Evolutionary conservation across 1,140 invertebrate genomes (phyloP).

Genomic region (Colletes latitarsis): DNA sequence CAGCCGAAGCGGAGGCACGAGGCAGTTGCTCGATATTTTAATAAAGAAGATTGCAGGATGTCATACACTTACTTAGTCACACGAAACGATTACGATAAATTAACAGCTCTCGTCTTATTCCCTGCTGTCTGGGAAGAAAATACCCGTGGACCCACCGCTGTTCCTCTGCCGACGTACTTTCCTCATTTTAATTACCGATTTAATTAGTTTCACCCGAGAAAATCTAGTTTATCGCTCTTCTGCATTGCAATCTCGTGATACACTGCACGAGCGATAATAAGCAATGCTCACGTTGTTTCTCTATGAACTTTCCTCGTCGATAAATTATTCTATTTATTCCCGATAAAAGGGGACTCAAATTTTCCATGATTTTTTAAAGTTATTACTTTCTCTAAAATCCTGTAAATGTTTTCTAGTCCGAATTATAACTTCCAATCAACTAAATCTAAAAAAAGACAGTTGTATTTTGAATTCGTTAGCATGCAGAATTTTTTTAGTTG

Average conservation of each 20-base stretch:
- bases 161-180: constrained; percentile 13
- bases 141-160: constrained; percentile 5
- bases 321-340: too few relatives aligned
- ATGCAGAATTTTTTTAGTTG: too few relatives aligned
- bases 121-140: constrained; percentile 25
- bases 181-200: constrained; percentile 66
- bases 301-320: neutral
- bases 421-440: too few relatives aligned
- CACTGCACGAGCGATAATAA: neutral
- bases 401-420: too few relatives aligned
- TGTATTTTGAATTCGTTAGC: too few relatives aligned
- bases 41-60: constrained; percentile 73
- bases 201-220: constrained; percentile 55
- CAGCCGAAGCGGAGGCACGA: neutral
- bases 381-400: too few relatives aligned
- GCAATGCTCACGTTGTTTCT: neutral
- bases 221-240: neutral
- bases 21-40: constrained; percentile 69
- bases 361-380: too few relatives aligned
- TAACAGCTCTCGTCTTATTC: constrained; percentile 63
- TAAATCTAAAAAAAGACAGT: too few relatives aligned
- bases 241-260: neutral
- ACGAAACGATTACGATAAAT: constrained; percentile 73
- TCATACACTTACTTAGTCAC: constrained; percentile 73
- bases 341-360: too few relatives aligned